Evolutionary conservation across 2,797 vertebrate species (phyloP).

Genomic region (Pipistrellus pipistrellus): DNA sequence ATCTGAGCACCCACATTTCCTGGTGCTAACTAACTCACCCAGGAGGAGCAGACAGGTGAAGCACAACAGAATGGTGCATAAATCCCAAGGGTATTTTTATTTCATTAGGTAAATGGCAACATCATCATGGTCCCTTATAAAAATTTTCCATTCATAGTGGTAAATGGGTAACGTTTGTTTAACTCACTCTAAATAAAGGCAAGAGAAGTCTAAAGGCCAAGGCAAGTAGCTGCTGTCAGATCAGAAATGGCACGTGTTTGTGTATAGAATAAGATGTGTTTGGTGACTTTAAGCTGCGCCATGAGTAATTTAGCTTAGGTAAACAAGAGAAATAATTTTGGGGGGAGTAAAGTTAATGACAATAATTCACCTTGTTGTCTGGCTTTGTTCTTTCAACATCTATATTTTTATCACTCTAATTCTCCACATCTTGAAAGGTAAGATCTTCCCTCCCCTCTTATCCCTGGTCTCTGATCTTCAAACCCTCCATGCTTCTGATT

Average conservation of each 20-base stretch:
- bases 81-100: not conserved
- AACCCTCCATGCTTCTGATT: not conserved
- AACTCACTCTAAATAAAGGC: not conserved
- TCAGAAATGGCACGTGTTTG: not conserved
- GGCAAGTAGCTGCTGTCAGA: not conserved
- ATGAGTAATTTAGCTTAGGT: constrained; percentile 34
- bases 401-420: not conserved
- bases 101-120: not conserved
- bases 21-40: not conserved
- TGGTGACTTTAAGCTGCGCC: not conserved
- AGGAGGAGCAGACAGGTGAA: not conserved
- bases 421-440: constrained; percentile 37
- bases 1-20: not conserved
- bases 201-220: not conserved
- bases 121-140: not conserved
- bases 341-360: constrained; percentile 15
- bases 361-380: not conserved
- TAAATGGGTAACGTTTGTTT: not conserved
- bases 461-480: not conserved
- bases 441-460: not conserved
- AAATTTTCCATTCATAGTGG: not conserved
- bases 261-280: not conserved
- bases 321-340: constrained; percentile 23
- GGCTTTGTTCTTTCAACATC: not conserved
- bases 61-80: not conserved